Percentiles rank a stretch among this genome's conserved stretches.
These are phyloP conservation scores for Passer domesticus DNA, from an alignment of 2,113 vertebrate species.

Conservation along the genomic window DNA sequence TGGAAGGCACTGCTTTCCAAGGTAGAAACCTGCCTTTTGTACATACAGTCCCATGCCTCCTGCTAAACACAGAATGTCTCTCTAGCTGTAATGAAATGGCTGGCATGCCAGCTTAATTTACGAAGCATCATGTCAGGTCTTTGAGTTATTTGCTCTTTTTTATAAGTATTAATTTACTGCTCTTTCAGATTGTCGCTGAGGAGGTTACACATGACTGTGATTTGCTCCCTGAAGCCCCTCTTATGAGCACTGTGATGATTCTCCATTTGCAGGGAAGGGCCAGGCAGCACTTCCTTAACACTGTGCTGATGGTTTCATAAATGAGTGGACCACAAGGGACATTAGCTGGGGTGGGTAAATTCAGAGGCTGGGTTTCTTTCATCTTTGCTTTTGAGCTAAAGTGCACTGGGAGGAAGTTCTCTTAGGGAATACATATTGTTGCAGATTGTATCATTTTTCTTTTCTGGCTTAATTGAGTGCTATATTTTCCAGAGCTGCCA, in stretches of 20 bases:
- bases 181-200: background rate
- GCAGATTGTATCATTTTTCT: background rate
- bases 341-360: background rate
- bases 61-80: background rate
- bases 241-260: background rate
- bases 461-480: constrained; percentile 1
- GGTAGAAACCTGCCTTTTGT: background rate
- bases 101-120: background rate
- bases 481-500: background rate
- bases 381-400: background rate
- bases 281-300: background rate
- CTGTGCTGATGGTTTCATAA: background rate
- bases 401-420: background rate
- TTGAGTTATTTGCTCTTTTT: background rate
- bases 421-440: background rate
- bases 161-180: background rate
- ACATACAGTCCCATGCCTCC: background rate
- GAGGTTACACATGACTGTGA: background rate
- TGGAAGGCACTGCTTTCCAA: background rate
- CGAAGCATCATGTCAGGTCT: background rate
- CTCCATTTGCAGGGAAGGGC: background rate
- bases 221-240: background rate
- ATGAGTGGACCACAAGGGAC: background rate
- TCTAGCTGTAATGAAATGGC: background rate
- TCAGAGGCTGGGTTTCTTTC: background rate